Evolutionary conservation across 2,888 invertebrate species (phyloP).

Genomic region (Malachius bipustulatus): DNA sequence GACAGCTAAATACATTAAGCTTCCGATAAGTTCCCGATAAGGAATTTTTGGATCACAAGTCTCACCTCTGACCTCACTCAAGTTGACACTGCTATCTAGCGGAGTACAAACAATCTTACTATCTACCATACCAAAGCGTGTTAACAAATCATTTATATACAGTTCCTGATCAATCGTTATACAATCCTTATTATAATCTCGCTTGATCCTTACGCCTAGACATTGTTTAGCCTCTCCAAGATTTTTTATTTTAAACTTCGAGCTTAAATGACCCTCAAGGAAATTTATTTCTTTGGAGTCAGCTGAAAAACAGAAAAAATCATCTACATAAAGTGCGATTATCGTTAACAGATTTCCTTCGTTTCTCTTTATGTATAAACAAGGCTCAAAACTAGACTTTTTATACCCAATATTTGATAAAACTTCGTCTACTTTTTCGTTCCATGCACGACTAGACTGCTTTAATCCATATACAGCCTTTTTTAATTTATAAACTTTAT

Average conservation of each 20-base stretch:
- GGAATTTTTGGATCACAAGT: constrained; percentile 5
- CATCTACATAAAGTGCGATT: constrained; percentile 12
- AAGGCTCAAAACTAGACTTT: constrained; percentile 10
- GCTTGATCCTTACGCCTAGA: constrained; percentile 9
- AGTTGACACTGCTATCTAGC: constrained; percentile 6
- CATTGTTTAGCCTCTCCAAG: constrained; percentile 9
- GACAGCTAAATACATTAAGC: constrained; percentile 10
- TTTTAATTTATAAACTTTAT: constrained; percentile 10
- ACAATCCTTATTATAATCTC: constrained; percentile 4
- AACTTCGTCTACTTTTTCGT: constrained; percentile 7
- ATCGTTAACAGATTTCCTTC: constrained; percentile 5
- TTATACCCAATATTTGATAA: constrained; percentile 7
- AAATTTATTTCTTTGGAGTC: constrained; percentile 4
- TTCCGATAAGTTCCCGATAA: constrained; percentile 9
- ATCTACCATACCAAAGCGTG: constrained; percentile 9
- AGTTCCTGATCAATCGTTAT: constrained; percentile 10
- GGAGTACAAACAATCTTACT: constrained; percentile 9
- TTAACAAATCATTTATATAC: constrained; percentile 9
- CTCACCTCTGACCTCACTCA: constrained; percentile 1
- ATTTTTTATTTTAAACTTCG: constrained; percentile 12
- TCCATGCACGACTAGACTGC: constrained; percentile 10
- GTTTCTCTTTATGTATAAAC: constrained; percentile 10
- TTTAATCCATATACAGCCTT: constrained; percentile 12
- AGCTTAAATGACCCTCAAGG: not conserved
- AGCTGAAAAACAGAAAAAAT: constrained; percentile 11